Evolutionary conservation across 2,797 vertebrate genomes (phyloP), one percentile per base, ranked within the genome.

Genomic region (Loriculus beryllinus): DNA sequence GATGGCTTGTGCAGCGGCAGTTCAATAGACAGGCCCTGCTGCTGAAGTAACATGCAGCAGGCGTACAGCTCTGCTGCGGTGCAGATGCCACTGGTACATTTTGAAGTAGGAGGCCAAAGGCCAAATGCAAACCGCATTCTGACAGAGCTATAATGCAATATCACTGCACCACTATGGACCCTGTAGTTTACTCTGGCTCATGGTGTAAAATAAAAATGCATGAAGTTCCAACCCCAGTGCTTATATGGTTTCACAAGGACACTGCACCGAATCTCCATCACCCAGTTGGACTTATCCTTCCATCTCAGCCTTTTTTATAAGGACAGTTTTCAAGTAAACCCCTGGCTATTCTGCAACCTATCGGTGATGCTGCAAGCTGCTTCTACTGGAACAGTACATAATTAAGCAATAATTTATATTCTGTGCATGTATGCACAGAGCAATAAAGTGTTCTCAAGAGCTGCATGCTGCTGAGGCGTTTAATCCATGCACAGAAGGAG

Each of bases 391-490:
- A 87, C 86, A 60, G 94, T 93, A 82, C 95, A 77, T 97, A 96
- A 97, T 97, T 97, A 97, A 92, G 59, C 72, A 78, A 96, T 96
- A 91, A 96, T 98, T 98, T 97, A 96, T 97, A 97, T 98, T 97
- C 97, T 80, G 1, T 48, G 91, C 77, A 0, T 95, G 95, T 96
- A 95, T 95, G 93, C 92, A 86, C 85, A 87, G 56, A 96, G 96
- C 97, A 95, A 95, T 97, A 93, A 97, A 97, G 82, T 78, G 83
- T 94, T 97, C 97, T 97, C 37, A 25, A 97, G 97, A 98, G 97
- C 96, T 91, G 84, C 10, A 15, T 90, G 96, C 97, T 96, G 92
- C 96, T 88, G 86, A 97, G 95, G 96, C 93, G 4, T 97, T 97
- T 97, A 96, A 97, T 98, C 96, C 90, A 1, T 86, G 95, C 93